phyloP scores from a whole-genome alignment of 2,797 vertebrate species.

The Jordanella pulchra region DNA sequence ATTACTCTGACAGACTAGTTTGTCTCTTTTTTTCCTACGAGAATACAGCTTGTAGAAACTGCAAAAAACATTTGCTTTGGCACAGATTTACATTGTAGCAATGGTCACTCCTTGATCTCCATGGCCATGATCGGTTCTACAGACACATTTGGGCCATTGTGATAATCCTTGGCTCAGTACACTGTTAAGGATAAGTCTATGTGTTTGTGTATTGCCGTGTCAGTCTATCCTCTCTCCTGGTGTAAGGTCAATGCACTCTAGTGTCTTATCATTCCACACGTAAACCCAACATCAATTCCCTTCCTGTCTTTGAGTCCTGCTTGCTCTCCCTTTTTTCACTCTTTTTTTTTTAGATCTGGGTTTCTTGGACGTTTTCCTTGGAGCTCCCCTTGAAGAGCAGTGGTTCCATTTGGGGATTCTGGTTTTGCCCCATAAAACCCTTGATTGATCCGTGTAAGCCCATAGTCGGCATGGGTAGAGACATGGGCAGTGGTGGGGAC shows the following conservation, averaged over 20 bases:
- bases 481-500: constrained; percentile 82
- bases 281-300: constrained; percentile 77
- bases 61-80: constrained; percentile 87
- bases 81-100: constrained; percentile 83
- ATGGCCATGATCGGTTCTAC: constrained; percentile 75
- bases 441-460: constrained; percentile 83
- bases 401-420: constrained; percentile 88
- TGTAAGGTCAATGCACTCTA: constrained; percentile 79
- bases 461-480: constrained; percentile 83
- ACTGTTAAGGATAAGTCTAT: constrained; percentile 76
- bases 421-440: constrained; percentile 83
- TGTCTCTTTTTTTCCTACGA: constrained; percentile 69
- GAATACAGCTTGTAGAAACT: constrained; percentile 84
- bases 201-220: constrained; percentile 75
- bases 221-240: constrained; percentile 75
- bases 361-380: constrained; percentile 97
- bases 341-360: constrained; percentile 85
- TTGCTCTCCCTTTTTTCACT: constrained; percentile 61
- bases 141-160: constrained; percentile 80
- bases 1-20: constrained; percentile 79
- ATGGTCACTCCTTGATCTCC: constrained; percentile 79
- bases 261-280: constrained; percentile 73
- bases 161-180: constrained; percentile 79
- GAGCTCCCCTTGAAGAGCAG: constrained; percentile 94
- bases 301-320: constrained; percentile 65